Base-by-base conservation (phyloP, 2,888 invertebrate genomes). In the Cataglyphis rosenhaueri region DNA sequence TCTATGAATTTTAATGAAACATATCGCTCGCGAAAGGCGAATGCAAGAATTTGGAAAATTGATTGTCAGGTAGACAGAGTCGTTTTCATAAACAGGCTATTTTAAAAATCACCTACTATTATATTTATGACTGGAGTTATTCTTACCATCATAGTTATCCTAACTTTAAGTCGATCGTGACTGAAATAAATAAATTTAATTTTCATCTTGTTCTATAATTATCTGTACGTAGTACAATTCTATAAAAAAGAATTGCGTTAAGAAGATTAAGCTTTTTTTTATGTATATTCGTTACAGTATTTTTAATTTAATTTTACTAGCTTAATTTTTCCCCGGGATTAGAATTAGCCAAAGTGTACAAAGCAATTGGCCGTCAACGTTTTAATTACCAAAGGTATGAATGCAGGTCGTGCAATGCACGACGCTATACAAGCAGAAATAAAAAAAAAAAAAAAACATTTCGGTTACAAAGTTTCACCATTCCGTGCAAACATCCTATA, bases 361-460 rank as follows among this genome's bases (percentile, higher is more conserved):
- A 15, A 6, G 75, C 55, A 55, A 76, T 66, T 66, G 75, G 18
- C 52, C 52, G 25, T 65, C 75, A 52, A 75, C 52, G 21, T 38
- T 76, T 66, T 66, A 55, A 76, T 38, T 35, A n/a, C 15, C 38
- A 25, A 29, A 10, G 35, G n/a, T 21, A 41, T 18, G 25, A 44
- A 41, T 21, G 44, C 44, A 59, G n/a, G 8, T 38, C 35, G 57
- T 18, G 57, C 32, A 52, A 29, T 12, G 18, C 21, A 1, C 41
- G 12, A 32, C 57, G 32, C 15, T 55, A 35, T 6, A 35, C 6
- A 29, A 18, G 41, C 41, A 18, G 8, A 78, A 44, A 59, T 78
- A 70, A 78, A 70, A 78, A 29, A 70, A 78, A 70, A 78, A 78
- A 70, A 78, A 78, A 4, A 35, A 35, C 21, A 78, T 59, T 71